These are phyloP conservation scores for Cygnus buccinator DNA, from an alignment of 2,113 vertebrate species.

Conservation along the genomic window DNA sequence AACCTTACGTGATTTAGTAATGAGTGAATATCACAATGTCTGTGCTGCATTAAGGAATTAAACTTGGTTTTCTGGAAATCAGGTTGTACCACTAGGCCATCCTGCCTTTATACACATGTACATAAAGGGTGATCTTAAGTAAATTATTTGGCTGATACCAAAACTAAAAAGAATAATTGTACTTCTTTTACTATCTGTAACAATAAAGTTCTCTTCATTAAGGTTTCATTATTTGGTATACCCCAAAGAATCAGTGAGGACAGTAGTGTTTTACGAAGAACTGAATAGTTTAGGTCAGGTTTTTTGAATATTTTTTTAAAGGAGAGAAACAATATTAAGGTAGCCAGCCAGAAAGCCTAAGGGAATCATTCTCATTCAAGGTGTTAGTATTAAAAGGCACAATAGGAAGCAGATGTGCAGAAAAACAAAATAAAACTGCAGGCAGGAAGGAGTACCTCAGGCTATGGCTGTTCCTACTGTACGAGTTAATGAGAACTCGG, in stretches of 20 bases:
- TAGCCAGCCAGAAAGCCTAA: conserved; percentile 43
- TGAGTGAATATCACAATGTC: not conserved
- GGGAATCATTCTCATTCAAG: conserved; percentile 21
- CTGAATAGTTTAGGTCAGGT: not conserved
- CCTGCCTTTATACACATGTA: fast-evolving
- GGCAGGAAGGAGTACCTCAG: conserved; percentile 16
- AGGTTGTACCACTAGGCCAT: not conserved
- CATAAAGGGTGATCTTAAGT: not conserved
- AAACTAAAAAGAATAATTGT: not conserved
- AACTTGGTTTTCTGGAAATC: not conserved
- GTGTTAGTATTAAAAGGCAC: conserved; percentile 53
- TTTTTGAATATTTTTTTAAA: not conserved
- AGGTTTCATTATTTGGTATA: not conserved
- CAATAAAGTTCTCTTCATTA: not conserved
- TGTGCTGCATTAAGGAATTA: not conserved
- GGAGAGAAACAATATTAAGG: conserved; percentile 27
- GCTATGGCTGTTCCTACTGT: conserved; percentile 6
- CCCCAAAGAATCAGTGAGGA: not conserved
- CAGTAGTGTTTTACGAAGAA: not conserved
- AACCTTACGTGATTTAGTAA: not conserved
- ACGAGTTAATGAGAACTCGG: conserved; percentile 12
- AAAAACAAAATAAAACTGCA: conserved; percentile 33
- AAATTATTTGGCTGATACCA: not conserved
- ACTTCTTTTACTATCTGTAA: not conserved
- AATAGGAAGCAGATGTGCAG: conserved; percentile 68